Conservation (phyloP, 2,888 invertebrate species). For the Chironomus riparius region DNA sequence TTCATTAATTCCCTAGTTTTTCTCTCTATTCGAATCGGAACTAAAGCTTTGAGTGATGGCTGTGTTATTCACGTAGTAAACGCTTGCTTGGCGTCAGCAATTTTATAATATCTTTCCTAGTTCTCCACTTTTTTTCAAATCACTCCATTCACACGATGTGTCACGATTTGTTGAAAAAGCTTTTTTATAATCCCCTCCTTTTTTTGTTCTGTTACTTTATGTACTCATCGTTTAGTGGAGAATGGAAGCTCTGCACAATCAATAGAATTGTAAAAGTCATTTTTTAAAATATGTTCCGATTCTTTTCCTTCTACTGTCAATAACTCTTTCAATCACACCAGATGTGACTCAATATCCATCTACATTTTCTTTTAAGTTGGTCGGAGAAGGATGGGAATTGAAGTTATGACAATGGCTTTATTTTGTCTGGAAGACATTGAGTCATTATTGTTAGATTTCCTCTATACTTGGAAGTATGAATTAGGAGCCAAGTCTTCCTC, state of each 20-base stretch:
- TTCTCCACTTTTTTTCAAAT: neutral
- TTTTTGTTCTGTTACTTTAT: too few species aligned
- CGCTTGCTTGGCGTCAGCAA: neutral
- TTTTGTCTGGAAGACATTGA: too few species aligned
- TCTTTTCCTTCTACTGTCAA: neutral
- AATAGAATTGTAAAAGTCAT: neutral
- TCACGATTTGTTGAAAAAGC: neutral
- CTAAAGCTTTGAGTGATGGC: neutral
- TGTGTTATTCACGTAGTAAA: neutral
- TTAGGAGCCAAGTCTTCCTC: too few species aligned
- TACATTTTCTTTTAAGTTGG: neutral
- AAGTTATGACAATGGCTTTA: too few species aligned
- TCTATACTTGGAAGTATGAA: too few species aligned
- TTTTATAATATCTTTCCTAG: neutral
- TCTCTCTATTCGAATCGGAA: neutral
- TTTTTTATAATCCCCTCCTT: neutral
- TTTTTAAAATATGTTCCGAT: conserved; percentile 5
- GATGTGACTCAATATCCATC: conserved; percentile 4
- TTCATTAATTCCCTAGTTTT: neutral
- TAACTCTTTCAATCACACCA: conserved; percentile 20
- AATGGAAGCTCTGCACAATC: neutral
- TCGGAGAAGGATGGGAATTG: too few species aligned
- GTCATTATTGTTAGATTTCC: too few species aligned
- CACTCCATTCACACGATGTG: neutral
- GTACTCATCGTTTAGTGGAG: neutral